A percentile compares a stretch with the other conserved stretches of the same genome.
Conservation (phyloP, 2,888 invertebrate genomes). For the Pyrochroa serraticornis region DNA sequence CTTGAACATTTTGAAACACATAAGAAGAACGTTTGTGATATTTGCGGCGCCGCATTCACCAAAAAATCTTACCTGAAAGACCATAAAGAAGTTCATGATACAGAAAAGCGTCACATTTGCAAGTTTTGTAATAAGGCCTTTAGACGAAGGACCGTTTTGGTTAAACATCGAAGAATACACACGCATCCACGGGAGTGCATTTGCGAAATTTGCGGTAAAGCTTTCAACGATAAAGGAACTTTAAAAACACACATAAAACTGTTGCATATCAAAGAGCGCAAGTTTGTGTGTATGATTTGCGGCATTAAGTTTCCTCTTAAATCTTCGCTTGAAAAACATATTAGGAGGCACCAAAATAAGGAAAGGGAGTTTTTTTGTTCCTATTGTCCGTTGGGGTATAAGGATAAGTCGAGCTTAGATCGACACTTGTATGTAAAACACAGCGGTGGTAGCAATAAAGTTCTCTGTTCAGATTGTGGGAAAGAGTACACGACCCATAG, state of each 20-base stretch:
- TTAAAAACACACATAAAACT: conserved; percentile 44
- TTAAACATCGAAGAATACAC: conserved; percentile 43
- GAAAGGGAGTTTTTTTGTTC: conserved; percentile 38
- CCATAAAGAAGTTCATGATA: conserved; percentile 38
- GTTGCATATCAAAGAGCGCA: conserved; percentile 41
- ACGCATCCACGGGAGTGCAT: conserved; percentile 42
- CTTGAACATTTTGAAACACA: conserved; percentile 30
- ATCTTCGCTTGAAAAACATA: conserved; percentile 45
- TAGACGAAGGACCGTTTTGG: conserved; percentile 42
- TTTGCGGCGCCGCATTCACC: conserved; percentile 36
- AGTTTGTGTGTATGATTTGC: conserved; percentile 44
- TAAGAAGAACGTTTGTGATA: conserved; percentile 36
- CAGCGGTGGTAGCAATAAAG: conserved; percentile 26
- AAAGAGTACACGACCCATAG: conserved; percentile 37
- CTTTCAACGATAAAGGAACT: conserved; percentile 44
- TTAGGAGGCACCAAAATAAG: conserved; percentile 39
- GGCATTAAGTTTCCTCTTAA: conserved; percentile 44
- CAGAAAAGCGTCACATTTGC: conserved; percentile 39
- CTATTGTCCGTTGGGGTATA: conserved; percentile 38
- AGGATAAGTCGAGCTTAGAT: conserved; percentile 43
- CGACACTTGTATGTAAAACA: conserved; percentile 39
- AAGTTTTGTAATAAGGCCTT: conserved; percentile 44
- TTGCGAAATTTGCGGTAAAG: conserved; percentile 45
- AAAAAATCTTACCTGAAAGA: conserved; percentile 37
- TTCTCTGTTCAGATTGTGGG: conserved; percentile 34